Percentiles rank a stretch among this genome's conserved stretches.
phyloP scores from a whole-genome alignment of 1,140 invertebrate species.

The Protaetia brevitarsis region DNA sequence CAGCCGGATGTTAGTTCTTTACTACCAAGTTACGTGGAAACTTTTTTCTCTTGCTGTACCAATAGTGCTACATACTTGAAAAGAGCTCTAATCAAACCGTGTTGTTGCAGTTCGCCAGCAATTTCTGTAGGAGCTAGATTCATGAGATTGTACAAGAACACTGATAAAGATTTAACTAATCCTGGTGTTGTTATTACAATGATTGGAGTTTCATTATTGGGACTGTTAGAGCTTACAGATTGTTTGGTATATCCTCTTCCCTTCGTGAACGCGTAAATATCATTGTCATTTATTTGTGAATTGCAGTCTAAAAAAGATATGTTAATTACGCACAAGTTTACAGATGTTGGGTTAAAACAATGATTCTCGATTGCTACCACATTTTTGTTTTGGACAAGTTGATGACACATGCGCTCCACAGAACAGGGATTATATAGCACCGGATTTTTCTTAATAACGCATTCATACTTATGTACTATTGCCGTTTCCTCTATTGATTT shows the following conservation, averaged over 20 bases:
- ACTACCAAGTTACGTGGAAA: no score
- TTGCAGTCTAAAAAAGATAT: neutral
- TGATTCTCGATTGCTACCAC: no score
- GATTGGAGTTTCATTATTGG: neutral
- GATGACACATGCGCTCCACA: no score
- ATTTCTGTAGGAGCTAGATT: conserved; percentile 43
- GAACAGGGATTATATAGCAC: no score
- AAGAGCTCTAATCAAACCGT: conserved; percentile 34
- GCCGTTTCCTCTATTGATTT: no score
- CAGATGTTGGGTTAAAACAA: neutral
- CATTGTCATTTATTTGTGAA: neutral
- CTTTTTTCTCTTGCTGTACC: no score
- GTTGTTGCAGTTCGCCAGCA: conserved; percentile 30
- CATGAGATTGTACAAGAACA: conserved; percentile 51
- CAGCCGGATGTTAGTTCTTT: no score
- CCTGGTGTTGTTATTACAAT: conserved; percentile 47
- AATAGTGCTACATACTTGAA: conserved; percentile 36
- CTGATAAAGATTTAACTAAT: conserved; percentile 49
- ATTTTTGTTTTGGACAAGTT: no score
- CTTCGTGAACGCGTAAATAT: neutral
- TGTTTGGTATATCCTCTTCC: neutral
- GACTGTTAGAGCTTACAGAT: neutral
- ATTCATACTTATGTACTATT: no score
- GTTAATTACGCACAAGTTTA: neutral
- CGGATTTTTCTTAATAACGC: no score